A percentile compares a stretch with the other conserved stretches of the same genome.
phyloP scores from a whole-genome alignment of 2,797 vertebrate species.

The Masticophis lateralis region DNA sequence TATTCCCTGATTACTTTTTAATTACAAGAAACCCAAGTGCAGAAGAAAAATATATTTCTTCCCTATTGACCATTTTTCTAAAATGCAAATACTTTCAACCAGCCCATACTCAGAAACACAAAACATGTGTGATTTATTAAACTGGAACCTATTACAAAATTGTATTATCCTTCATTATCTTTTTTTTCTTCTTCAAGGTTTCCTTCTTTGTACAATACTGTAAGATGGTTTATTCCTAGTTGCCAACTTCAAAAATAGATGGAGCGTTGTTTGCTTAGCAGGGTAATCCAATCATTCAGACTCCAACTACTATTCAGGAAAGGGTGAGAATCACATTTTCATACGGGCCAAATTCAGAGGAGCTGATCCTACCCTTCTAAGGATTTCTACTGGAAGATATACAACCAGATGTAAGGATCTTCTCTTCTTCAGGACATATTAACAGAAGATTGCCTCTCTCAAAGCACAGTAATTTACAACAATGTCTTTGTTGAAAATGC shows the following conservation, averaged over 20 bases:
- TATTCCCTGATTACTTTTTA: background rate
- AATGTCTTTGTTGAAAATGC: constrained; percentile 36
- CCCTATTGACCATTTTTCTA: background rate
- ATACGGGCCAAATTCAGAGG: background rate
- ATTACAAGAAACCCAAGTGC: background rate
- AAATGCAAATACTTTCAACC: constrained; percentile 8
- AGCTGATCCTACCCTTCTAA: background rate
- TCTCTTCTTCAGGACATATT: background rate
- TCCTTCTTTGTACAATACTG: background rate
- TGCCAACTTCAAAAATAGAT: background rate
- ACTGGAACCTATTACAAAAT: background rate
- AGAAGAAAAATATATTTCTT: background rate
- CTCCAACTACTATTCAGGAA: background rate
- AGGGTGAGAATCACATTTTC: fast-evolving
- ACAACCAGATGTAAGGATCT: background rate
- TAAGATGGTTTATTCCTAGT: fast-evolving
- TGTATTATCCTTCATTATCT: fast-evolving
- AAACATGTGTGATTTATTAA: fast-evolving
- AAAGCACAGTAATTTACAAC: constrained; percentile 56
- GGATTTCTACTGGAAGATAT: constrained; percentile 7
- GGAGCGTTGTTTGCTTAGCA: background rate
- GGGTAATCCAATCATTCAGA: constrained; percentile 4
- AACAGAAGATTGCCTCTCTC: constrained; percentile 38
- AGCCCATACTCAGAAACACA: fast-evolving
- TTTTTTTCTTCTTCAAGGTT: constrained; percentile 1